phyloP scores from a whole-genome alignment of 1,140 invertebrate species.

The Drosophila nikananu region DNA sequence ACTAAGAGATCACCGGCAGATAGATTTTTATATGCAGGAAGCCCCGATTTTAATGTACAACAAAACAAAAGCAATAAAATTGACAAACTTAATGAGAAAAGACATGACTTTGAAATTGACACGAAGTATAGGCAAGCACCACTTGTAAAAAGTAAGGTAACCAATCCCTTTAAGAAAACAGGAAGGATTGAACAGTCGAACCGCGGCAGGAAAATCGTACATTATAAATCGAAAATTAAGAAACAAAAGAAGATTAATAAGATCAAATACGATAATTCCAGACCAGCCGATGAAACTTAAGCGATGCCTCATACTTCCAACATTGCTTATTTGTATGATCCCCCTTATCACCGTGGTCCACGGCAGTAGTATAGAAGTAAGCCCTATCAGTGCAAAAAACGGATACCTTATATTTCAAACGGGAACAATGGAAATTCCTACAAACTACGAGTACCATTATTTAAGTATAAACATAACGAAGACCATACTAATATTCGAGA shows the following conservation, averaged over 20 bases:
- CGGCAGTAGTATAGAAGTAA: neutral
- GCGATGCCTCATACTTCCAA: neutral
- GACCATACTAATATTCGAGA: neutral
- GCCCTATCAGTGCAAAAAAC: neutral
- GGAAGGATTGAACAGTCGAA: neutral
- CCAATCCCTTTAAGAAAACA: neutral
- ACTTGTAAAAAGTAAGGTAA: neutral
- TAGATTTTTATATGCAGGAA: neutral
- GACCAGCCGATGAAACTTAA: too few species aligned
- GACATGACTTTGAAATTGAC: neutral
- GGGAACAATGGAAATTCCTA: neutral
- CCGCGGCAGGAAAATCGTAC: neutral
- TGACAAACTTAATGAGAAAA: neutral
- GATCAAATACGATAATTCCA: neutral
- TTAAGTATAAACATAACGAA: neutral
- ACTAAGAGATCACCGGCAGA: neutral
- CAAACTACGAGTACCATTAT: neutral
- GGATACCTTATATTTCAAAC: neutral
- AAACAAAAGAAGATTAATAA: neutral
- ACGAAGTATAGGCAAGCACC: neutral
- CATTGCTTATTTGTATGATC: neutral
- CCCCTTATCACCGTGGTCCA: neutral
- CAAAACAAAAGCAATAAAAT: neutral
- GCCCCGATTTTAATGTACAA: neutral
- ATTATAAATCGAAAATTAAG: conserved; percentile 6